Evolutionary conservation across 2,888 invertebrate species (phyloP).

Genomic region (Platynereis dumerilii): DNA sequence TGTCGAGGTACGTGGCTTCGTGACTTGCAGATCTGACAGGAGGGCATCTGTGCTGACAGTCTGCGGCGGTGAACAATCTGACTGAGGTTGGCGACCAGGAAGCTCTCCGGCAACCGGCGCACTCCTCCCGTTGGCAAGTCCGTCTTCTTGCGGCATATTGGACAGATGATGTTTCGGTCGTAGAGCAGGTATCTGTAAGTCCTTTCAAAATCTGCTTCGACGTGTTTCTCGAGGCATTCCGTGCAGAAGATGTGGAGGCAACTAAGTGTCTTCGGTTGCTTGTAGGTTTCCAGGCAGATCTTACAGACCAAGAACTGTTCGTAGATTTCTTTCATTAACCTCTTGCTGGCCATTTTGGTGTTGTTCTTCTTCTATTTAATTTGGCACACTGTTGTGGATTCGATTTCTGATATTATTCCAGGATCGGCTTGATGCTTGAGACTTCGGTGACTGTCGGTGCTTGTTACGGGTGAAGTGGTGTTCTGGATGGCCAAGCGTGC

Average conservation of each 20-base stretch:
- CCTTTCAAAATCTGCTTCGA: slow-evolving; percentile 52
- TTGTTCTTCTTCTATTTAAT: background rate
- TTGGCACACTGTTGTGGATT: background rate
- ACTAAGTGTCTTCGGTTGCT: slow-evolving; percentile 57
- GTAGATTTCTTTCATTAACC: slow-evolving; percentile 59
- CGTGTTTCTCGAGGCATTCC: slow-evolving; percentile 59
- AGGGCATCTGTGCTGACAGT: slow-evolving; percentile 10
- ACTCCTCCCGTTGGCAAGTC: slow-evolving; percentile 60
- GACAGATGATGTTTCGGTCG: slow-evolving; percentile 55
- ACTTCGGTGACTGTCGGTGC: no score
- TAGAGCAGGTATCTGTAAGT: slow-evolving; percentile 51
- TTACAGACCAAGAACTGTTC: slow-evolving; percentile 62
- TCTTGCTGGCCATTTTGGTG: slow-evolving; percentile 35
- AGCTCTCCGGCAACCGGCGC: slow-evolving; percentile 59
- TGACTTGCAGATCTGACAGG: slow-evolving; percentile 34
- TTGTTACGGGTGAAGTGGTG: no score
- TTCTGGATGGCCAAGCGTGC: no score
- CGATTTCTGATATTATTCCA: background rate
- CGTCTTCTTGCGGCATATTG: slow-evolving; percentile 59
- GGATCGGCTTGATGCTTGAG: no score
- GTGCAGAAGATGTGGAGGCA: slow-evolving; percentile 62
- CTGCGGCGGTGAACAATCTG: slow-evolving; percentile 42
- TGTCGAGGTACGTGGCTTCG: slow-evolving; percentile 37
- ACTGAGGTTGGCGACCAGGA: slow-evolving; percentile 57
- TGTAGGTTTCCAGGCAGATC: slow-evolving; percentile 58